Evolutionary conservation across 2,888 invertebrate species (phyloP).

Genomic region (Salpingus planirostris): DNA sequence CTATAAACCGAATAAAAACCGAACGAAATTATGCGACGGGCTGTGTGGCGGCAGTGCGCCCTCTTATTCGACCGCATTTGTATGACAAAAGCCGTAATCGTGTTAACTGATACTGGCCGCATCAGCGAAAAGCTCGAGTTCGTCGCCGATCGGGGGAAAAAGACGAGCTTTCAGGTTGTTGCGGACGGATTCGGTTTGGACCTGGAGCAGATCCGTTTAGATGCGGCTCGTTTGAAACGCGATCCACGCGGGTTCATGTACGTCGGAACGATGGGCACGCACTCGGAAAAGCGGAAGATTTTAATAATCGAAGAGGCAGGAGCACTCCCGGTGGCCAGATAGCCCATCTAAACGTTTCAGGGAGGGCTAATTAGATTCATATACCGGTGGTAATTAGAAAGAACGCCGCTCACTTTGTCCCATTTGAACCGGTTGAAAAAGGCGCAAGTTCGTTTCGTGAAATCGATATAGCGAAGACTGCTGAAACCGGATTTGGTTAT

Average conservation of each 20-base stretch:
- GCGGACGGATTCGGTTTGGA: not conserved
- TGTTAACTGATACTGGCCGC: slow-evolving; percentile 15
- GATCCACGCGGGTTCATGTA: slow-evolving; percentile 1
- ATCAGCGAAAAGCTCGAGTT: not conserved
- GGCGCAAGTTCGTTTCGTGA: no score
- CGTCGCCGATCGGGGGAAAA: no score
- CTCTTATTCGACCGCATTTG: slow-evolving; percentile 10
- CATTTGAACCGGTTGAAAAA: no score
- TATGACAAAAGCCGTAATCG: slow-evolving; percentile 20
- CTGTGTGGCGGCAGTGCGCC: not conserved
- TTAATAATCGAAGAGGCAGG: slow-evolving; percentile 6
- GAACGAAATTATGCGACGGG: slow-evolving; percentile 8
- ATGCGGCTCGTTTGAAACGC: slow-evolving; percentile 4
- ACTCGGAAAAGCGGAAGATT: not conserved
- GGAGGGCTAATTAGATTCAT: no score
- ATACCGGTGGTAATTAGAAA: no score
- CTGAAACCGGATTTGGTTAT: no score
- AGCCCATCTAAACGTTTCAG: not conserved
- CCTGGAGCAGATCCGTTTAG: not conserved
- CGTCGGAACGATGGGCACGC: not conserved
- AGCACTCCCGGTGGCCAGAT: not conserved
- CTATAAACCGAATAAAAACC: slow-evolving; percentile 9
- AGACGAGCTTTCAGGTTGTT: not conserved
- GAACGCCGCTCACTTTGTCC: no score
- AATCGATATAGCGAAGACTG: no score